phyloP scores from a whole-genome alignment of 2,888 invertebrate genomes.

The Apomyelois bistriatella region DNA sequence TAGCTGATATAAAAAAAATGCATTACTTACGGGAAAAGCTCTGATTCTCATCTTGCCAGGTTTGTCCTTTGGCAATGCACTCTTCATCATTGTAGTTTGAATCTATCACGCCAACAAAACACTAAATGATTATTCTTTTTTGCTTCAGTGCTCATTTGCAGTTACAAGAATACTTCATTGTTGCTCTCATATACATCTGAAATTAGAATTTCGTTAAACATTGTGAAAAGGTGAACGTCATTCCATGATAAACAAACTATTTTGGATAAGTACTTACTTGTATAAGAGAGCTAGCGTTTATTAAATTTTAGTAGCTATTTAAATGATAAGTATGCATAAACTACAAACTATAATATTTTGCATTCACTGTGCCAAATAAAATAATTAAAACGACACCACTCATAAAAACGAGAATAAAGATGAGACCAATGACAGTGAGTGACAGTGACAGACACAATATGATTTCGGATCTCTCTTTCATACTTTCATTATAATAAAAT shows the following conservation, averaged over 20 bases:
- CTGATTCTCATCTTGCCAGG: slow-evolving; percentile 97
- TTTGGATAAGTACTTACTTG: slow-evolving; percentile 17
- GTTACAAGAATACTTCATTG: slow-evolving; percentile 63
- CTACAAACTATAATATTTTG: slow-evolving; percentile 12
- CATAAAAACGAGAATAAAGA: slow-evolving; percentile 18
- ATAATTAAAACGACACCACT: slow-evolving; percentile 17
- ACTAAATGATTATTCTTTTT: slow-evolving; percentile 43
- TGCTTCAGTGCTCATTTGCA: slow-evolving; percentile 62
- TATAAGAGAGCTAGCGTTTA: slow-evolving; percentile 9
- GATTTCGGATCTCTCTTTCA: slow-evolving; percentile 20
- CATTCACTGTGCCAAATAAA: slow-evolving; percentile 13
- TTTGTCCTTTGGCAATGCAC: slow-evolving; percentile 92
- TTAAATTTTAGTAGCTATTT: slow-evolving; percentile 5
- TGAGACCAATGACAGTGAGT: slow-evolving; percentile 4
- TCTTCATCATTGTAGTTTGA: slow-evolving; percentile 82
- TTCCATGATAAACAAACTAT: slow-evolving; percentile 19
- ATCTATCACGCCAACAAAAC: slow-evolving; percentile 51
- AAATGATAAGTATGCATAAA: slow-evolving; percentile 5
- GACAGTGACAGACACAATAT: slow-evolving; percentile 21
- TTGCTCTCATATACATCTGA: slow-evolving; percentile 66
- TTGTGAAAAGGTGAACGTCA: slow-evolving; percentile 22
- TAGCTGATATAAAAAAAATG: not conserved
- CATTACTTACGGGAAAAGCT: slow-evolving; percentile 95
- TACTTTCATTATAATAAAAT: not conserved
- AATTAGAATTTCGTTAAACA: slow-evolving; percentile 40